Percentiles rank a stretch among this genome's conserved stretches.
Conservation (phyloP, 2,797 vertebrate species). For the Mormyrus proboscirostris region DNA sequence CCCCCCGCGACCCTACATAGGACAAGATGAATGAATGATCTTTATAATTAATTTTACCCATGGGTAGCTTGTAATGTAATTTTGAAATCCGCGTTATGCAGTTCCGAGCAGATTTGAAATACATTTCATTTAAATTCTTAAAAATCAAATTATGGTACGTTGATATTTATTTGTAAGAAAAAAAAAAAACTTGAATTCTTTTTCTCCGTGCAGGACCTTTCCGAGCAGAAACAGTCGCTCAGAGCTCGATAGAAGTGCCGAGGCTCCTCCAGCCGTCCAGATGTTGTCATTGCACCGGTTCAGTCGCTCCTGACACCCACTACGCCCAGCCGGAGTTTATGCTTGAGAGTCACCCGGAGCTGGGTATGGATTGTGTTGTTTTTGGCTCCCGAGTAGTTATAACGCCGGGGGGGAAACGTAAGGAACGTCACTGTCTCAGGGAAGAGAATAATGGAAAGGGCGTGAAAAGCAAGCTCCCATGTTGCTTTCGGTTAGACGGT, state of each 20-base stretch:
- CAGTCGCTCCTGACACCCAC: not conserved
- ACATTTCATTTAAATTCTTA: not conserved
- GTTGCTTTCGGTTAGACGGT: not conserved
- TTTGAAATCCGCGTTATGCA: not conserved
- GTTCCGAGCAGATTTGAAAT: not conserved
- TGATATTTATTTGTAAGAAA: not conserved
- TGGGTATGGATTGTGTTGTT: not conserved
- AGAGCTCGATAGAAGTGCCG: not conserved
- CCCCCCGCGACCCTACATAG: not conserved
- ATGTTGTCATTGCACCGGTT: not conserved
- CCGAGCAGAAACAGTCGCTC: not conserved
- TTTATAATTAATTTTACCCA: not conserved
- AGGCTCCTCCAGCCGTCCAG: not conserved
- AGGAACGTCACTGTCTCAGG: not conserved
- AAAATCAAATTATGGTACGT: not conserved
- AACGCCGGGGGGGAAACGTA: not conserved
- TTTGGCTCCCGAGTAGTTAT: not conserved
- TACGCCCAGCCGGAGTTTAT: not conserved
- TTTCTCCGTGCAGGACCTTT: not conserved
- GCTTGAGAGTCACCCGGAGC: not conserved
- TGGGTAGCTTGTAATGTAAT: not conserved
- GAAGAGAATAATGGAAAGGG: not conserved
- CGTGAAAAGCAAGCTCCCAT: not conserved
- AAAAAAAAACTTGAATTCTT: not conserved
- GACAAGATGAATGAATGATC: not conserved